Percentiles rank a stretch among this genome's conserved stretches.
Evolutionary conservation across 2,113 vertebrate species (phyloP).

Genomic region (Ailurus styani): DNA sequence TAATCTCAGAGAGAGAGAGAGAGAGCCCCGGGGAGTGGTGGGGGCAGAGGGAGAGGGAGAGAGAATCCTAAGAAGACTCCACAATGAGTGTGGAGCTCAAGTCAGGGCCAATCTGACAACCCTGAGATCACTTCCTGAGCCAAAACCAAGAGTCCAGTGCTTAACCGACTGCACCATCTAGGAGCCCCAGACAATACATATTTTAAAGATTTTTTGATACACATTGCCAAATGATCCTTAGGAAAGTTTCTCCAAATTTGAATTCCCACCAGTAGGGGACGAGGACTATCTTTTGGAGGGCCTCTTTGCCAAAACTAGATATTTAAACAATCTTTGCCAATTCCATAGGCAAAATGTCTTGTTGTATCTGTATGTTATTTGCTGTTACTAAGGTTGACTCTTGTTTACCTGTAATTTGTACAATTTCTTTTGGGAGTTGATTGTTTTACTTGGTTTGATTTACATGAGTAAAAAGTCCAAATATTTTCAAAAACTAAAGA

Average conservation of each 20-base stretch:
- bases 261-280: not conserved
- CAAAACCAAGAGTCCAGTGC: no score
- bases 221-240: not conserved
- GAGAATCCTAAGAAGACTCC: not conserved
- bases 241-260: not conserved
- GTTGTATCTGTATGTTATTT: not conserved
- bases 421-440: not conserved
- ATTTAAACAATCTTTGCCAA: not conserved
- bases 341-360: not conserved
- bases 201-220: slow-evolving; percentile 15
- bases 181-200: not conserved
- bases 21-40: not conserved
- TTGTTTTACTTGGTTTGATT: not conserved
- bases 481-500: slow-evolving; percentile 5
- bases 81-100: not conserved
- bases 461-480: not conserved
- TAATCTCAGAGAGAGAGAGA: no score
- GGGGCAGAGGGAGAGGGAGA: not conserved
- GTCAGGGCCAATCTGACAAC: not conserved
- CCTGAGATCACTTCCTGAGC: not conserved
- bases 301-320: not conserved
- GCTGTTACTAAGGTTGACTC: not conserved
- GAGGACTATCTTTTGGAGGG: not conserved
- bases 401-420: not conserved
- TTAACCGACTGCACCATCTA: not conserved